Evolutionary conservation across 2,113 vertebrate species (phyloP), one percentile per base, ranked within the genome.

Genomic region (Lepus americanus): DNA sequence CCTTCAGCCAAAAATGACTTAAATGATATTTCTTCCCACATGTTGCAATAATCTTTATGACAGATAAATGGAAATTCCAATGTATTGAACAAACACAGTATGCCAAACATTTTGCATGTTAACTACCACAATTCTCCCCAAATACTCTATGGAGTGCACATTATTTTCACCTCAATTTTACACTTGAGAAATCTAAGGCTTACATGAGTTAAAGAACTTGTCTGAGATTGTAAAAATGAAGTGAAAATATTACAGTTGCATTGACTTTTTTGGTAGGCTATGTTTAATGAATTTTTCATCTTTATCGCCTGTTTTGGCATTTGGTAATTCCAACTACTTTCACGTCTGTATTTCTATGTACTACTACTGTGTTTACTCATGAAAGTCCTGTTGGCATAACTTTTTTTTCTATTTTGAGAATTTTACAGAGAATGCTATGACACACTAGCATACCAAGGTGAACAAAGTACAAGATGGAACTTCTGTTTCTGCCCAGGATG

Each of bases 91-190:
- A 91, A 95, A 94, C 67, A 74, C n/a, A 94, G 49, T 94, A 87
- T 36, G 22, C n/a, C 12, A 91, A 83, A 39, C 44, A 66, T 87
- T 93, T 87, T 96, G 72, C 92, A 96, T 79, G 74, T 79, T 83
- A 95, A 95, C 25, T 39, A 51, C 82, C 31, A 83, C 79, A 72
- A 76, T 89, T 94, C 66, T 86, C 78, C 49, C 39, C 20, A 39
- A 89, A 89, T 17, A 85, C 20, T 95, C 55, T 64, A 77, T 84
- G 79, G 94, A 61, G 53, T 95, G 39, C 91, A 94, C 33, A 69
- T 81, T 44, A 94, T 95, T 97, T 96, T 88, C 39, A 85, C 49
- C 33, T 29, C 22, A 91, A 80, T 89, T 97, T 97, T 95, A 91
- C 59, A 86, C 82, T 72, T 90, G 59, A 92, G 59, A 44, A 85